Evolutionary conservation across 2,888 invertebrate genomes (phyloP).

Genomic region (Aspidiotus rigidus): DNA sequence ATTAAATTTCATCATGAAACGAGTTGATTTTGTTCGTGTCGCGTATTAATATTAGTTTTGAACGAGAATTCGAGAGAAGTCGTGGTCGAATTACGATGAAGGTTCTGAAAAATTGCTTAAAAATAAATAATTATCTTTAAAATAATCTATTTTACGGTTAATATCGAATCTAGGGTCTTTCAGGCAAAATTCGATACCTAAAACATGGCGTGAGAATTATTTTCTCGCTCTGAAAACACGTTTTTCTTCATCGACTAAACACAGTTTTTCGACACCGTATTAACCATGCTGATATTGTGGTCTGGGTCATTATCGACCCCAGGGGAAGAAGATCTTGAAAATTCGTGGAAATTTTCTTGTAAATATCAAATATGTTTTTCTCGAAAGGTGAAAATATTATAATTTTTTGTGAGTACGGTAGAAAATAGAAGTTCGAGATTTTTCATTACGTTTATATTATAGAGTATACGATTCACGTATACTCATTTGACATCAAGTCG

Average conservation of each 20-base stretch:
- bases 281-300: neutral
- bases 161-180: conserved; percentile 1
- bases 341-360: too few species aligned
- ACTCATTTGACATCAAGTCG: too few species aligned
- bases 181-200: neutral
- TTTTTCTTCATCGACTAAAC: neutral
- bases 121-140: neutral
- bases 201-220: neutral
- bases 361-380: too few species aligned
- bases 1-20: neutral
- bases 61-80: neutral
- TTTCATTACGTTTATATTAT: too few species aligned
- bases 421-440: too few species aligned
- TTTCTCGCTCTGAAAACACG: neutral
- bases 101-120: conserved; percentile 3
- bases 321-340: too few species aligned
- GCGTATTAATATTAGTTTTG: neutral
- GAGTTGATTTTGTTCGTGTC: neutral
- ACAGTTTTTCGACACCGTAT: neutral
- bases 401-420: too few species aligned
- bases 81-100: neutral
- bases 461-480: too few species aligned
- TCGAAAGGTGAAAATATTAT: too few species aligned
- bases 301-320: too few species aligned
- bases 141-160: neutral